Evolutionary conservation across 2,888 invertebrate genomes (phyloP).

Genomic region (Piscicola geometra): DNA sequence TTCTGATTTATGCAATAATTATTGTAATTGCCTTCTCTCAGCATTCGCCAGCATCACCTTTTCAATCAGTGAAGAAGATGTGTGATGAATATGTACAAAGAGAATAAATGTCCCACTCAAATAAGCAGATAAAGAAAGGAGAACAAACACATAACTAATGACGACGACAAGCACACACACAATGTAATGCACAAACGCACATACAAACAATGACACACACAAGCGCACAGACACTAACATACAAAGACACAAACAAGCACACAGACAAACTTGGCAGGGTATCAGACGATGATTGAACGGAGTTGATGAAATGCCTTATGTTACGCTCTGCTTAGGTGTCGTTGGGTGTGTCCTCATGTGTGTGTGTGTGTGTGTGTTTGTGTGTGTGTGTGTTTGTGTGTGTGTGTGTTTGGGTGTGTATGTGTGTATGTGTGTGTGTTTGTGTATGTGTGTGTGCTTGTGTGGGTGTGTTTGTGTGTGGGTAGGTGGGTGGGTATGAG

Average conservation of each 20-base stretch:
- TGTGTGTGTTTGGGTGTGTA: conserved; percentile 5
- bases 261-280: conserved; percentile 9
- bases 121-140: too few relatives aligned
- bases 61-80: too few relatives aligned
- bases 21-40: too few relatives aligned
- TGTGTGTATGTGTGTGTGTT: conserved; percentile 26
- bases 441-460: conserved; percentile 30
- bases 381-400: conserved; percentile 30
- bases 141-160: too few relatives aligned
- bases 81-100: too few relatives aligned
- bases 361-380: conserved; percentile 30
- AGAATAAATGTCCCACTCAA: too few relatives aligned
- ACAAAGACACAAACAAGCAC: not conserved
- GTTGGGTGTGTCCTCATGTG: conserved; percentile 31
- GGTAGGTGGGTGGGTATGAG: conserved; percentile 28
- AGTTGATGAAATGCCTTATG: conserved; percentile 23
- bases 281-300: not conserved
- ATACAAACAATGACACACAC: too few relatives aligned
- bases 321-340: not conserved
- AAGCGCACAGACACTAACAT: too few relatives aligned
- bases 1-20: too few relatives aligned
- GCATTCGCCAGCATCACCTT: too few relatives aligned
- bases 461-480: conserved; percentile 25
- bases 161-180: too few relatives aligned
- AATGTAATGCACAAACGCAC: too few relatives aligned